Conservation (phyloP, 2,888 invertebrate species). For the Caenorhabditis becei region DNA sequence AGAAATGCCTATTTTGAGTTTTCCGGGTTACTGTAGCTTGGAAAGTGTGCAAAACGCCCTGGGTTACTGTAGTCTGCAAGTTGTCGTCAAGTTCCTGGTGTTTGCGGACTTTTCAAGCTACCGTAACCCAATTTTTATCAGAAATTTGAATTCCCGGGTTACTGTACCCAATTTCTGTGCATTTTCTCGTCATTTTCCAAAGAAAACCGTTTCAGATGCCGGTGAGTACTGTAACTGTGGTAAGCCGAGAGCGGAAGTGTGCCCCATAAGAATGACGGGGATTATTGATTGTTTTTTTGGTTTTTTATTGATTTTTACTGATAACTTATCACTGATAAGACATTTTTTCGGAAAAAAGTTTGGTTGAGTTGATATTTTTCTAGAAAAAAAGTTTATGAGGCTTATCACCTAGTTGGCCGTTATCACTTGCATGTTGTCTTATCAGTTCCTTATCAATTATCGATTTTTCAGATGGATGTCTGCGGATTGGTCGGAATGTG, state of each 20-base stretch:
- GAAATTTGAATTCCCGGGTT: too few relatives aligned
- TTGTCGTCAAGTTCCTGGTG: conserved; percentile 26
- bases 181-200: conserved; percentile 18
- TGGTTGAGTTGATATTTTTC: too few relatives aligned
- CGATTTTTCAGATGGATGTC: conserved; percentile 89
- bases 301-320: conserved; percentile 9
- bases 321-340: too few relatives aligned
- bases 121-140: not conserved
- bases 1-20: not conserved
- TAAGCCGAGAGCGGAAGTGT: conserved; percentile 48
- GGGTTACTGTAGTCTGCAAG: not conserved
- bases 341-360: too few relatives aligned
- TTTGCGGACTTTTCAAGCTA: conserved; percentile 2
- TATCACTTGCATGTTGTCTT: not conserved
- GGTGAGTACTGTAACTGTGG: conserved; percentile 52
- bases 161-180: not conserved
- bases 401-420: too few relatives aligned
- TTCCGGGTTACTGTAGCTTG: not conserved
- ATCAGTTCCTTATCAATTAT: not conserved
- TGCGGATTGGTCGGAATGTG: conserved; percentile 94
- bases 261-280: conserved; percentile 61
- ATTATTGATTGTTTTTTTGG: conserved; percentile 38
- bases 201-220: conserved; percentile 55
- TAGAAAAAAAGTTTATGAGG: too few relatives aligned
- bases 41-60: not conserved